Conservation (phyloP, 2,113 vertebrate species). For the Chionomys nivalis region DNA sequence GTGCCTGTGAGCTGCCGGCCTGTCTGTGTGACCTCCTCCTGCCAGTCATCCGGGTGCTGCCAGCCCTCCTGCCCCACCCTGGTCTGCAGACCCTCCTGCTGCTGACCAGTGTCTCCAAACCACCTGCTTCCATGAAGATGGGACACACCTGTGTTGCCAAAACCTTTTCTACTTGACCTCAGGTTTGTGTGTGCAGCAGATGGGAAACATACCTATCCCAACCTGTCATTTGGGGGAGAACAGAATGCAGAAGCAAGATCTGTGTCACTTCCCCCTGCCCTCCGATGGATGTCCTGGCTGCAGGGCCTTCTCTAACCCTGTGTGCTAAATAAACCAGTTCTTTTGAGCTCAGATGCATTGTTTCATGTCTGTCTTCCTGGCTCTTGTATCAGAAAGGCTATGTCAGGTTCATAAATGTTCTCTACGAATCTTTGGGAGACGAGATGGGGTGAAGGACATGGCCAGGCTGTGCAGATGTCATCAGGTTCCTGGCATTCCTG, state of each 20-base stretch:
- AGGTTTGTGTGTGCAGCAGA: no score
- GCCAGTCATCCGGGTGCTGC: neutral
- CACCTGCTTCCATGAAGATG: neutral
- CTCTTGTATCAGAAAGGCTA: neutral
- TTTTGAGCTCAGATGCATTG: neutral
- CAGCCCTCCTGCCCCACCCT: neutral
- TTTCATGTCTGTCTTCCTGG: neutral
- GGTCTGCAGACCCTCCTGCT: conserved; percentile 26
- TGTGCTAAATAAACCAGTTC: neutral
- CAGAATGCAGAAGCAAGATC: no score
- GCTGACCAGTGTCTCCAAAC: neutral
- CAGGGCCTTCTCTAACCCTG: neutral
- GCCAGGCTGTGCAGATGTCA: neutral
- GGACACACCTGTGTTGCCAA: neutral
- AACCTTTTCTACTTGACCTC: neutral
- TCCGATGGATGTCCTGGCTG: neutral
- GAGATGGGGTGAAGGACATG: neutral
- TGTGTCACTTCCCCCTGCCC: neutral
- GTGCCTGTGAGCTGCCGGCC: neutral
- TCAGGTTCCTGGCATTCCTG: neutral
- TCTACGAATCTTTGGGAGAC: neutral
- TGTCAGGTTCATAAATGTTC: neutral
- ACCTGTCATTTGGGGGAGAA: neutral
- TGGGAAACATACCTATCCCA: neutral
- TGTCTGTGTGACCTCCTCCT: neutral